A percentile compares a stretch with the other conserved stretches of the same genome.
phyloP scores from a whole-genome alignment of 2,888 invertebrate genomes.

The Chorisops tibialis region DNA sequence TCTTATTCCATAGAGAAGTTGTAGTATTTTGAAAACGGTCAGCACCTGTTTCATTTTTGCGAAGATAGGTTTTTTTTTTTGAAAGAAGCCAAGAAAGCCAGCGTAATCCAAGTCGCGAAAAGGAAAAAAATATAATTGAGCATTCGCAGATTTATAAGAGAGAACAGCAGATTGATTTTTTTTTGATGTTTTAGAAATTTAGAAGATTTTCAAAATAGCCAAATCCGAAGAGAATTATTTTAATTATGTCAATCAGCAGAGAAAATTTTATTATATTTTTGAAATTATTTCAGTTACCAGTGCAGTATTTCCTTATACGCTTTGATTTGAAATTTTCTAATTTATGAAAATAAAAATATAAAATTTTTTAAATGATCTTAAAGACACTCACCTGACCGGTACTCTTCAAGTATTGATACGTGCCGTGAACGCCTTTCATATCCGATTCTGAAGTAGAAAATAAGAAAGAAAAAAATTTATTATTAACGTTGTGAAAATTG shows the following conservation, averaged over 20 bases:
- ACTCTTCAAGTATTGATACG: constrained; percentile 57
- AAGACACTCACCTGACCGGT: constrained; percentile 58
- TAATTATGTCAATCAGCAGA: neutral
- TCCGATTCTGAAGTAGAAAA: constrained; percentile 44
- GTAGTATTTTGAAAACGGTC: neutral
- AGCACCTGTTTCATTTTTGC: neutral
- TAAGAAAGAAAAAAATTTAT: neutral
- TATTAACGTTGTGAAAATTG: neutral
- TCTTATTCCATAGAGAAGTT: neutral
- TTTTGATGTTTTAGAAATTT: neutral
- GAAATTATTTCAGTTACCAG: constrained; percentile 36
- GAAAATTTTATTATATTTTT: neutral
- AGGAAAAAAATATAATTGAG: constrained; percentile 14
- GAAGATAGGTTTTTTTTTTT: too few species aligned
- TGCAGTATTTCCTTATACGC: constrained; percentile 41
- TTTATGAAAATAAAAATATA: constrained; percentile 28
- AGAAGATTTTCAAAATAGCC: neutral
- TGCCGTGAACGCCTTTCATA: constrained; percentile 47
- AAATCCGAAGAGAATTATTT: neutral
- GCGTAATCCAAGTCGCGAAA: constrained; percentile 18
- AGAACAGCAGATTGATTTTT: too few species aligned
- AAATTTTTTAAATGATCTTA: constrained; percentile 8
- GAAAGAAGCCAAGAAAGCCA: constrained; percentile 15
- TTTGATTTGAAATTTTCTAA: constrained; percentile 11
- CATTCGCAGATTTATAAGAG: constrained; percentile 2